Base-by-base conservation (phyloP, 1,140 invertebrate species). In the Hylaeus volcanicus region DNA sequence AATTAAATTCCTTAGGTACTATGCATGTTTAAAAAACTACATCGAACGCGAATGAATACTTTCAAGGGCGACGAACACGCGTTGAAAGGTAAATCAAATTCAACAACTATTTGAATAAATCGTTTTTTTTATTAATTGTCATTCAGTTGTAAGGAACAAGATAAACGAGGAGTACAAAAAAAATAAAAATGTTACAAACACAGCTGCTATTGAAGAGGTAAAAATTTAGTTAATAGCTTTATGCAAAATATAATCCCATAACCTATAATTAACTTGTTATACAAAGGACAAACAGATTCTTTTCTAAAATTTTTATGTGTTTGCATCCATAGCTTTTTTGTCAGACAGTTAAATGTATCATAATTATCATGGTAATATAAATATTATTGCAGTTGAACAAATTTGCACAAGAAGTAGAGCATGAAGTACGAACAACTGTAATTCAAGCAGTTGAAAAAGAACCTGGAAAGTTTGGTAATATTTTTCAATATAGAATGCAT, bases 141-240 rank as follows among this genome's bases (percentile, higher is more conserved):
- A 43, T 84, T 87, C 86, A 94, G 94, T 88, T 81, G 92, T 93
- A 5, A 94, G 95, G 88, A 68, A 91, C 37, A 95, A 94, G 90
- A 96, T 96, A 74, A 96, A 96, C 89, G 93, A 95, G 66, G 96
- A 96, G 90, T 96, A 94, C 89, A 92, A 88, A 73, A 96, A 96
- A 92, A 94, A 95, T 85, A 95, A 94, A 91, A 82, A 94, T 87
- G 88, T 96, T 12, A 89, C 89, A 60, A 93, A 96, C 83, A 75
- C 86, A 79, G 90, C 91, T 72, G 84, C 94, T 58, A 95, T 96
- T 80, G 84, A 92, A 83, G 94, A 95, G 88, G 95, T 96, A 93
- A 91, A 55, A 51, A 61, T 73, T 61, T 5, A 48, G 56, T 71
- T 66, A 60, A 64, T 73, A 68, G n/a, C 53, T 68, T 26, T 37